phyloP scores from a whole-genome alignment of 2,113 vertebrate species.

The Urocolius indicus region DNA sequence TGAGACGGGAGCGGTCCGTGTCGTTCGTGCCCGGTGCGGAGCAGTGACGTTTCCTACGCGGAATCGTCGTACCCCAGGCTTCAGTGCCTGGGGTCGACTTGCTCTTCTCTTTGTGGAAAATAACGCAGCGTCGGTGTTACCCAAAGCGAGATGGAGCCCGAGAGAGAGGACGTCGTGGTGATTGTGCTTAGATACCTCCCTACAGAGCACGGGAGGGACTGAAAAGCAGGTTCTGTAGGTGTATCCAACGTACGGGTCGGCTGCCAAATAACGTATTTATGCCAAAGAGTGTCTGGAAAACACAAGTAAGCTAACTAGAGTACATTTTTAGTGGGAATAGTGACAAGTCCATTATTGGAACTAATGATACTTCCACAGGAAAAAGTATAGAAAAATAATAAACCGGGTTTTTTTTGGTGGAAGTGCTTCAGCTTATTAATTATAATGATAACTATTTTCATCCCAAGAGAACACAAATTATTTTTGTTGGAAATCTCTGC shows the following conservation, averaged over 20 bases:
- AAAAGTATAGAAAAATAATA: not conserved
- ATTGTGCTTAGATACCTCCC: not conserved
- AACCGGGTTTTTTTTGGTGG: fast-evolving
- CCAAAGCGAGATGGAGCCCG: not conserved
- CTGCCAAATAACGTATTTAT: not conserved
- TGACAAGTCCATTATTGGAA: not conserved
- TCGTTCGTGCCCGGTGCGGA: fast-evolving
- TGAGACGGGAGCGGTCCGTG: fast-evolving
- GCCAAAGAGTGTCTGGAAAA: not conserved
- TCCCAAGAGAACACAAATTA: not conserved
- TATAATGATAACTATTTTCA: not conserved
- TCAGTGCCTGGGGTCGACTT: not conserved
- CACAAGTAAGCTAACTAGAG: not conserved
- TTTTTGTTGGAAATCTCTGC: not conserved
- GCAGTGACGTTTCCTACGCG: fast-evolving
- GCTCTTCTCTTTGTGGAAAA: not conserved
- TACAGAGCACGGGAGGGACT: not conserved
- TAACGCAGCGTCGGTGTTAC: not conserved
- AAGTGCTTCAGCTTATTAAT: not conserved
- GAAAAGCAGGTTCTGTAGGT: not conserved
- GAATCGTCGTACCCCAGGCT: fast-evolving
- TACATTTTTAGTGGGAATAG: not conserved
- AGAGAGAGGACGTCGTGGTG: not conserved
- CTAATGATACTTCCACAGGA: not conserved
- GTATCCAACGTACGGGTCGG: not conserved